Evolutionary conservation across 64 coral and sea anemone species (phyloP).

Genomic region (Stichodactyla mertensii): DNA sequence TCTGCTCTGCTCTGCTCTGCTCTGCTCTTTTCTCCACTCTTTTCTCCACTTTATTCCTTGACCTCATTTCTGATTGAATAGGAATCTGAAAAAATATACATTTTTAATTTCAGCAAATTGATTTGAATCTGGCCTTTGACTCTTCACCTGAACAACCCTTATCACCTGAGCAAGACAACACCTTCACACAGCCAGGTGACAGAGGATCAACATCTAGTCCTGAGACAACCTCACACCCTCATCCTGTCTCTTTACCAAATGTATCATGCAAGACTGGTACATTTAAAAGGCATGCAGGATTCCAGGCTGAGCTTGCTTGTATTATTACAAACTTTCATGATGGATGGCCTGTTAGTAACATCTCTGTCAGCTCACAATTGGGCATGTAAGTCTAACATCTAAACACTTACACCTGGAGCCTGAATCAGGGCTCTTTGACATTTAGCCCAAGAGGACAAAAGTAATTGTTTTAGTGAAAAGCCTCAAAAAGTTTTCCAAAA

Average conservation of each 20-base stretch:
- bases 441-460: too few species aligned
- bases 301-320: conserved; percentile 79
- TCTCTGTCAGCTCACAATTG: conserved; percentile 78
- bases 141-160: not conserved
- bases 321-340: conserved; percentile 26
- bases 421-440: too few species aligned
- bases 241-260: conserved; percentile 22
- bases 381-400: conserved; percentile 78
- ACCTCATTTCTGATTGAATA: too few species aligned
- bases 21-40: too few species aligned
- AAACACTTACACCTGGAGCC: not conserved
- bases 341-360: conserved; percentile 53
- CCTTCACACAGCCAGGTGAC: not conserved
- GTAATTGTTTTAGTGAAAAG: too few species aligned
- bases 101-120: conserved; percentile 46
- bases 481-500: too few species aligned
- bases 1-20: too few species aligned
- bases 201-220: conserved; percentile 14
- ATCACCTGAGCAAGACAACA: not conserved
- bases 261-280: conserved; percentile 63
- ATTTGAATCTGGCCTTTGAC: conserved; percentile 36
- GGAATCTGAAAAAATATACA: not conserved
- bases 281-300: conserved; percentile 77
- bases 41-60: too few species aligned
- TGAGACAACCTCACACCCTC: conserved; percentile 18